A percentile compares a stretch with the other conserved stretches of the same genome.
Evolutionary conservation across 1,140 invertebrate genomes (phyloP).

Genomic region (Mylabris phalerata): DNA sequence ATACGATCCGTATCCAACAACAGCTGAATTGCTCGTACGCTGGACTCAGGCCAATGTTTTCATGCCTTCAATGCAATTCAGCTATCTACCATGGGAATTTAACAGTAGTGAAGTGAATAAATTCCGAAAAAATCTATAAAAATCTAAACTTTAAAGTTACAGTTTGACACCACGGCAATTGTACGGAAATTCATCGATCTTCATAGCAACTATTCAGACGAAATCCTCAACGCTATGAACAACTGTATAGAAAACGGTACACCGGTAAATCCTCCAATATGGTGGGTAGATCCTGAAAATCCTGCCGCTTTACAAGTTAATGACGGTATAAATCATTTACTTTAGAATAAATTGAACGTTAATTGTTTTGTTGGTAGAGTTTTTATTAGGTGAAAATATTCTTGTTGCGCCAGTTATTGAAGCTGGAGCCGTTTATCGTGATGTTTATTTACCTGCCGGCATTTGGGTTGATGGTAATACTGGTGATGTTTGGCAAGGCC

Average conservation of each 20-base stretch:
- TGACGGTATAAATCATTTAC: constrained; percentile 19
- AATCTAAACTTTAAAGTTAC: neutral
- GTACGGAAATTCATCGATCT: constrained; percentile 58
- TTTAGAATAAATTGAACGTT: neutral
- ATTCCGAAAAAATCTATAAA: neutral
- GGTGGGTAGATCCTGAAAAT: constrained; percentile 78
- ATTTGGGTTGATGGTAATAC: constrained; percentile 56
- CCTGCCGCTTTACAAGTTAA: constrained; percentile 17
- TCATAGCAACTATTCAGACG: constrained; percentile 58
- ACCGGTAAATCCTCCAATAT: constrained; percentile 82
- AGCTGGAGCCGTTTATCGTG: constrained; percentile 54
- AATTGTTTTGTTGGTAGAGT: constrained; percentile 55
- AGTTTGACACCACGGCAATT: constrained; percentile 47
- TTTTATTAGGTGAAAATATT: constrained; percentile 73
- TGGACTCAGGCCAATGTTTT: constrained; percentile 85
- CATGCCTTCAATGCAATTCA: constrained; percentile 83
- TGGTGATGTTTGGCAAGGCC: constrained; percentile 47
- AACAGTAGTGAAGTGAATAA: constrained; percentile 7
- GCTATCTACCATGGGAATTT: constrained; percentile 79
- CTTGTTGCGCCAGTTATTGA: constrained; percentile 77
- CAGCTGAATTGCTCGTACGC: constrained; percentile 77
- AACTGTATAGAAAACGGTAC: constrained; percentile 55
- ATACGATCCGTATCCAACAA: constrained; percentile 55
- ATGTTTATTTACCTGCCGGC: constrained; percentile 72
- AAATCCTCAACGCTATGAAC: constrained; percentile 56